Evolutionary conservation across 2,797 vertebrate genomes (phyloP).

Genomic region (Lagorchestes hirsutus): DNA sequence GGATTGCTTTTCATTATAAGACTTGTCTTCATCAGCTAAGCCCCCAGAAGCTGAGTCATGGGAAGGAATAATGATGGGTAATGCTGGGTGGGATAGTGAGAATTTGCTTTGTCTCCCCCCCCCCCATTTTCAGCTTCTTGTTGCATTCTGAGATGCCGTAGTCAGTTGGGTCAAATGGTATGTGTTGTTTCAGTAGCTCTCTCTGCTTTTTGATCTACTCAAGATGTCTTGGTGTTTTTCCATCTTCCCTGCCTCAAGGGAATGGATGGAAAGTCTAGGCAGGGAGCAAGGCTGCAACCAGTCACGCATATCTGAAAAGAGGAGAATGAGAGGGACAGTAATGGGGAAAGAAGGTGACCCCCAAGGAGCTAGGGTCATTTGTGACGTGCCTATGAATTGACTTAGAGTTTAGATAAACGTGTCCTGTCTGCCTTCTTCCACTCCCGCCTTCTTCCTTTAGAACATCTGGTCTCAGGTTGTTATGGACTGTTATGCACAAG

Average conservation of each 20-base stretch:
- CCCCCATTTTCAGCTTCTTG: constrained; percentile 23
- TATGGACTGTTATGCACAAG: constrained; percentile 12
- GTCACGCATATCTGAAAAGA: constrained; percentile 47
- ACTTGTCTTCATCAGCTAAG: constrained; percentile 7
- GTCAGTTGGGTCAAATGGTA: constrained; percentile 48
- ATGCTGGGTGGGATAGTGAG: constrained; percentile 46
- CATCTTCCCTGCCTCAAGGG: constrained; percentile 62
- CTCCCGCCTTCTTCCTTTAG: constrained; percentile 16
- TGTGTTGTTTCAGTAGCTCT: constrained; percentile 37
- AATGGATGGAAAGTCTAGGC: constrained; percentile 47
- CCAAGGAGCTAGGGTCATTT: neutral
- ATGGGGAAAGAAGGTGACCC: constrained; percentile 12
- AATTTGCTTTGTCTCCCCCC: constrained; percentile 56
- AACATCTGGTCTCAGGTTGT: constrained; percentile 51
- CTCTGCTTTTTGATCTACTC: constrained; percentile 60
- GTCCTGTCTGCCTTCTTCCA: constrained; percentile 12
- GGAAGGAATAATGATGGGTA: constrained; percentile 4
- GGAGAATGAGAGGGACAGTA: neutral
- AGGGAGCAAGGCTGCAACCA: constrained; percentile 33
- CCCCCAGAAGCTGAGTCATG: constrained; percentile 34
- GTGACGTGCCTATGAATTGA: constrained; percentile 51
- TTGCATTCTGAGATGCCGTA: constrained; percentile 48
- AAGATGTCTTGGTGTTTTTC: constrained; percentile 73
- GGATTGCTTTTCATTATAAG: neutral
- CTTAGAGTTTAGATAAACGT: constrained; percentile 35